Base-by-base conservation (phyloP, 2,113 vertebrate genomes). In the Microtus oregoni region DNA sequence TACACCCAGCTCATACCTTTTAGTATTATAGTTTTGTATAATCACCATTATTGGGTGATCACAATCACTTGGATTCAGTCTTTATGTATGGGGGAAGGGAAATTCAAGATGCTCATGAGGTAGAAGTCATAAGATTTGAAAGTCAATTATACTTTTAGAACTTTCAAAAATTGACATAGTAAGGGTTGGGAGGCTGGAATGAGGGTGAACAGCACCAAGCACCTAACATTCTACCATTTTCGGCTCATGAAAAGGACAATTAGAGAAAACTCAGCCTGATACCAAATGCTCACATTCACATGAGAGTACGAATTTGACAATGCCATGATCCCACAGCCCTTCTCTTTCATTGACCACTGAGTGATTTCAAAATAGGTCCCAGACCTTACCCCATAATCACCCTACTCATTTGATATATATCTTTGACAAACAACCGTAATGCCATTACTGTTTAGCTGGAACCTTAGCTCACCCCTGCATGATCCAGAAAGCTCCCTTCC, bases 301-400 rank as follows among this genome's bases (percentile, higher is more conserved):
- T 35, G 2, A 68, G 47, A 4, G 63, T 67, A 58, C 12, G 52
- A 78, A 65, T 92, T 61, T 72, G 35, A 82, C n/a, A 61, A 38
- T 28, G 2, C 17, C 44, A 92, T 67, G 32, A 78, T 90, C 44
- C 13, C 41, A 12, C 26, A 47, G 50, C 38, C 22, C 44, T 89
- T 73, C 68, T 67, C 35, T 73, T 81, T 68, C 14, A 52, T 52
- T 68, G 26, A 83, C 38, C 85, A 28, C 87, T 76, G 38, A 96
- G 19, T 92, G 50, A 83, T 38, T 88, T 93, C 87, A 91, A 95
- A 92, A 73, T 15, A 92, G 81, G 86, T 63, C 20, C 19, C 65
- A 68, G 30, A 90, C 11, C 8, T 76, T 76, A 76, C 41, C 26
- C 78, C 32, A 52, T 79, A 79, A 88, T 10, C 55, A 0, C 26